Percentiles rank a stretch among this genome's conserved stretches.
phyloP scores from a whole-genome alignment of 2,888 invertebrate species.

The Hanleya hanleyi region DNA sequence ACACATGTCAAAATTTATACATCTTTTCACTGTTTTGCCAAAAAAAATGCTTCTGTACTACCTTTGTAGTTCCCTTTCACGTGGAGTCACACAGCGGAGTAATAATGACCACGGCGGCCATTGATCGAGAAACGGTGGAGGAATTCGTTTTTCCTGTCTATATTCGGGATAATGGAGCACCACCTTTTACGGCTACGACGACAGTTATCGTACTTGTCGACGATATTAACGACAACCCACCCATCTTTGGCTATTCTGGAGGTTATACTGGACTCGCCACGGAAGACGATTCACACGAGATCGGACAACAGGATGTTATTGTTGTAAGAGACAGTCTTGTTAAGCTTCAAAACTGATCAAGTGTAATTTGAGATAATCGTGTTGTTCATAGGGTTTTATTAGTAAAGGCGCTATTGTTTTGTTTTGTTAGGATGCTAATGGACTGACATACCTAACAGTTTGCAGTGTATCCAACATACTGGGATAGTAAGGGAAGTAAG shows the following conservation, averaged over 20 bases:
- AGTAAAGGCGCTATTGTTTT: too few relatives aligned
- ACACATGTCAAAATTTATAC: too few relatives aligned
- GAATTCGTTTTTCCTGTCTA: constrained; percentile 17
- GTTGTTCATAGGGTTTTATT: too few relatives aligned
- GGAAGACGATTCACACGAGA: constrained; percentile 26
- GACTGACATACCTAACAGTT: too few relatives aligned
- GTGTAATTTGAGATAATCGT: too few relatives aligned
- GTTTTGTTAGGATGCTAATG: too few relatives aligned
- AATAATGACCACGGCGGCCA: constrained; percentile 4
- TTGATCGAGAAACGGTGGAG: constrained; percentile 23
- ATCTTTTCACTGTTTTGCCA: too few relatives aligned
- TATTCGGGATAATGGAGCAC: constrained; percentile 13
- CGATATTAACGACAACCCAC: constrained; percentile 42
- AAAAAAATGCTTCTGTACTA: too few relatives aligned
- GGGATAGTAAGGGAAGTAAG: too few relatives aligned
- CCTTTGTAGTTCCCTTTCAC: constrained; percentile 25
- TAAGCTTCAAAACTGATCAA: too few relatives aligned
- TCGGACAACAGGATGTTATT: constrained; percentile 16
- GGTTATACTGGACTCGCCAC: constrained; percentile 25
- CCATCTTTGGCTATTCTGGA: constrained; percentile 21
- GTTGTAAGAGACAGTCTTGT: too few relatives aligned
- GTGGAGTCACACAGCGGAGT: constrained; percentile 17
- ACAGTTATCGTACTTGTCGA: constrained; percentile 28
- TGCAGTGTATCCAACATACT: too few relatives aligned
- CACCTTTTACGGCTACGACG: constrained; percentile 24